Conservation (phyloP, 1,140 invertebrate genomes). For the Adelges cooleyi region DNA sequence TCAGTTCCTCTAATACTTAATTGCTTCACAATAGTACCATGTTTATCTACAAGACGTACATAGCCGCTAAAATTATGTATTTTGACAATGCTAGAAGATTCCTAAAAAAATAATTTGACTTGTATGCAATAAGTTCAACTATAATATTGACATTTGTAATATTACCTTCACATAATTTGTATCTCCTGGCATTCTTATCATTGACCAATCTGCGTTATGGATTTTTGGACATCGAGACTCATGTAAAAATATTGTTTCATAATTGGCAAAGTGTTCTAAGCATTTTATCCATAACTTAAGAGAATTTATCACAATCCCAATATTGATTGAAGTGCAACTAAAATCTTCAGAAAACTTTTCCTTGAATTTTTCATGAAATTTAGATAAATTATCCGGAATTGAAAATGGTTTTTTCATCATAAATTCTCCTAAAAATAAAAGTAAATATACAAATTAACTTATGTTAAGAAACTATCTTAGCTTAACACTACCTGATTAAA, state of each 20-base stretch:
- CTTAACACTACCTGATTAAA: no score
- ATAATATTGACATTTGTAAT: neutral
- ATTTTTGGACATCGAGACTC: neutral
- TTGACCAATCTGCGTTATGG: slow-evolving; percentile 8
- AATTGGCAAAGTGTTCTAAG: neutral
- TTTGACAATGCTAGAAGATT: neutral
- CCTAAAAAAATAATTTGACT: neutral
- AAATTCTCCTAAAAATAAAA: no score
- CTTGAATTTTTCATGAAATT: neutral
- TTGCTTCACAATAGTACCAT: slow-evolving; percentile 4
- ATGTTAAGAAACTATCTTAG: no score
- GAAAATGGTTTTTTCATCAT: neutral
- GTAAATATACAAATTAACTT: no score
- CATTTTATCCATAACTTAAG: neutral
- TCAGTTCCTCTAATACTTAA: slow-evolving; percentile 10
- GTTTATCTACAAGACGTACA: neutral
- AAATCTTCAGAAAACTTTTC: neutral
- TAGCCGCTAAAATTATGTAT: slow-evolving; percentile 3
- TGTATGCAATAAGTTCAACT: neutral
- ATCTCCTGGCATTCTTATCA: neutral
- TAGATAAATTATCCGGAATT: neutral
- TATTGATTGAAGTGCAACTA: neutral
- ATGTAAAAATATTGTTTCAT: neutral
- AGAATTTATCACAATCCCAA: neutral
- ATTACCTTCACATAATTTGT: neutral